These are phyloP conservation scores for Drosophila macrospina DNA, from an alignment of 2,888 invertebrate species.

Conservation along the genomic window DNA sequence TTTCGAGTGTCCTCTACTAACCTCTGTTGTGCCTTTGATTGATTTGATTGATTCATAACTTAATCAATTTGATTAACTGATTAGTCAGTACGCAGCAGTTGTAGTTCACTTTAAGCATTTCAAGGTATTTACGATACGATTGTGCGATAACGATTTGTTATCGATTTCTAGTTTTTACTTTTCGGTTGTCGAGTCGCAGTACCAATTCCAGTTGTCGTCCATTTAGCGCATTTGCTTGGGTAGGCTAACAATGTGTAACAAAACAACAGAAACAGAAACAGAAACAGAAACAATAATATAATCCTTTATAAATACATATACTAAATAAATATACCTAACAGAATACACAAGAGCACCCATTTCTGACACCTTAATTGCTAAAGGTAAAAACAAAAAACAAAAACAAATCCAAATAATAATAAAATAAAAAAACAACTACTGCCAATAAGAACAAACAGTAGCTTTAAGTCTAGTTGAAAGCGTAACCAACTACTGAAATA, in stretches of 20 bases:
- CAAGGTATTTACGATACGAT: slow-evolving; percentile 35
- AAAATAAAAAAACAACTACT: slow-evolving; percentile 79
- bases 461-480: slow-evolving; percentile 75
- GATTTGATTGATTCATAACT: slow-evolving; percentile 47
- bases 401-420: too few relatives aligned
- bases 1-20: slow-evolving; percentile 75
- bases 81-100: slow-evolving; percentile 71
- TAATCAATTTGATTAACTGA: slow-evolving; percentile 51
- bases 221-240: slow-evolving; percentile 80
- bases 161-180: slow-evolving; percentile 11
- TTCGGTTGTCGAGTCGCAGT: slow-evolving; percentile 40
- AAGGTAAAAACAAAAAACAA: slow-evolving; percentile 7
- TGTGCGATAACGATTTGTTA: slow-evolving; percentile 18
- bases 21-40: slow-evolving; percentile 69
- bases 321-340: slow-evolving; percentile 45
- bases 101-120: slow-evolving; percentile 64
- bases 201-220: slow-evolving; percentile 52
- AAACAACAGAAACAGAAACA: slow-evolving; percentile 49
- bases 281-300: slow-evolving; percentile 31
- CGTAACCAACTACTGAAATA: slow-evolving; percentile 17
- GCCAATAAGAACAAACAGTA: slow-evolving; percentile 86
- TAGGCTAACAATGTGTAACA: slow-evolving; percentile 65
- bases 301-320: slow-evolving; percentile 22
- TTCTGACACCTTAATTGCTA: slow-evolving; percentile 63
- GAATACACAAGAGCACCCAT: slow-evolving; percentile 77